Evolutionary conservation across 2,113 vertebrate genomes (phyloP).

Genomic region (Leptodactylus fuscus): DNA sequence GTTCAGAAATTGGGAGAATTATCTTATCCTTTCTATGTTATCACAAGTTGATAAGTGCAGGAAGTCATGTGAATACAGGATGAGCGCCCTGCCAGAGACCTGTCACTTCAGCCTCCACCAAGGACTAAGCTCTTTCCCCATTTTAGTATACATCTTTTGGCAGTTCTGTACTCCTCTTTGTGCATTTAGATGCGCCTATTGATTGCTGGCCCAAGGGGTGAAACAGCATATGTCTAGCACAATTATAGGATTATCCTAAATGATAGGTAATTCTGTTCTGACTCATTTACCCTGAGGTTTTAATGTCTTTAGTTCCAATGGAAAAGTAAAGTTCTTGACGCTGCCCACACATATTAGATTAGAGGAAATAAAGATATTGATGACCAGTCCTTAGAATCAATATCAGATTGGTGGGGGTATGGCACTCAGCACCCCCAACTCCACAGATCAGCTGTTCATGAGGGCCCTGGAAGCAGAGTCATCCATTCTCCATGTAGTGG

Average conservation of each 20-base stretch:
- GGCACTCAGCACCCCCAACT: too few species aligned
- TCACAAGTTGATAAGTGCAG: too few species aligned
- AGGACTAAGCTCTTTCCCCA: background rate
- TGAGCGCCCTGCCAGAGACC: too few species aligned
- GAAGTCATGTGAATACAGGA: background rate
- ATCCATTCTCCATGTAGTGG: too few species aligned
- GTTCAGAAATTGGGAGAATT: too few species aligned
- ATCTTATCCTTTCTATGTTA: too few species aligned
- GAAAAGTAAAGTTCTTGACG: background rate
- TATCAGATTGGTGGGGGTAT: too few species aligned
- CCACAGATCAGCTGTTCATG: too few species aligned
- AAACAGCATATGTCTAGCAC: background rate
- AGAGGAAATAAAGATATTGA: too few species aligned
- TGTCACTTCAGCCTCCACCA: background rate
- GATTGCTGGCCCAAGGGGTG: background rate
- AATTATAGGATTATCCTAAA: background rate
- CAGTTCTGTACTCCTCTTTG: background rate
- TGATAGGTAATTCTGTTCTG: background rate
- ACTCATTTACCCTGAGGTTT: background rate
- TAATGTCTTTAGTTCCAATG: background rate
- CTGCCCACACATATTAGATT: background rate
- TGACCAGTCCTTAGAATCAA: too few species aligned
- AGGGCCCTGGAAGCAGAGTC: too few species aligned
- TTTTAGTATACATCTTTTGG: background rate
- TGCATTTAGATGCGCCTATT: background rate